Conservation (phyloP, 2,113 vertebrate species). For the Butorides virescens region DNA sequence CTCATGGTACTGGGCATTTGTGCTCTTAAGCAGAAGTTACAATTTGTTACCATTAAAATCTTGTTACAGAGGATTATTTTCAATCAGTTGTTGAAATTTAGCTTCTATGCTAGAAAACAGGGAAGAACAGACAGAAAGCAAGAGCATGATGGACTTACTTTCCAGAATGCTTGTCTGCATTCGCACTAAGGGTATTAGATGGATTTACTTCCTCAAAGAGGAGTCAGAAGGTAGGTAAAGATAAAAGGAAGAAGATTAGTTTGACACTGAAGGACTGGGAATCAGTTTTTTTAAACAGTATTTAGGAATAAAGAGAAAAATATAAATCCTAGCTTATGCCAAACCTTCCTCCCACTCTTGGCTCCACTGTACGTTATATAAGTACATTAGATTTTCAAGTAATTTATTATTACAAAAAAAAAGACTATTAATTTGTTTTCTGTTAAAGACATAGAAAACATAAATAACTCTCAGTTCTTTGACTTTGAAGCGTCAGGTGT, state of each 20-base stretch:
- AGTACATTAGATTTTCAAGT: not conserved
- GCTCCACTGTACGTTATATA: not conserved
- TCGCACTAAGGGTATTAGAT: conserved; percentile 15
- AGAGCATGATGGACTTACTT: conserved; percentile 6
- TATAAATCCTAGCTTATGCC: not conserved
- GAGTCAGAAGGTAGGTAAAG: conserved; percentile 25
- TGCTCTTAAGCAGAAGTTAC: not conserved
- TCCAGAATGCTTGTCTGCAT: conserved; percentile 13
- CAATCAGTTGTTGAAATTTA: conserved; percentile 44
- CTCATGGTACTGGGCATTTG: not conserved
- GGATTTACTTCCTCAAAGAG: conserved; percentile 55
- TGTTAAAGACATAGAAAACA: not conserved
- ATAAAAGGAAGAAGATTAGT: conserved; percentile 47
- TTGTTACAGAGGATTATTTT: conserved; percentile 51
- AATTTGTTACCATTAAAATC: conserved; percentile 62
- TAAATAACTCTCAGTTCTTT: not conserved
- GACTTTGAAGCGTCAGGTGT: conserved; percentile 36
- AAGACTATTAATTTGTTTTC: not conserved
- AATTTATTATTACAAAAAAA: conserved; percentile 11
- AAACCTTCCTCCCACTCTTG: not conserved
- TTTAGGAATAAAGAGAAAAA: conserved; percentile 10
- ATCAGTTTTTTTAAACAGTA: not conserved
- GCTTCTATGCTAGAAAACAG: not conserved
- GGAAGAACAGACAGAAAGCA: conserved; percentile 17
- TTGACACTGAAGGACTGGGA: conserved; percentile 12